Conservation (phyloP, 2,113 vertebrate species). For the Charina bottae region DNA sequence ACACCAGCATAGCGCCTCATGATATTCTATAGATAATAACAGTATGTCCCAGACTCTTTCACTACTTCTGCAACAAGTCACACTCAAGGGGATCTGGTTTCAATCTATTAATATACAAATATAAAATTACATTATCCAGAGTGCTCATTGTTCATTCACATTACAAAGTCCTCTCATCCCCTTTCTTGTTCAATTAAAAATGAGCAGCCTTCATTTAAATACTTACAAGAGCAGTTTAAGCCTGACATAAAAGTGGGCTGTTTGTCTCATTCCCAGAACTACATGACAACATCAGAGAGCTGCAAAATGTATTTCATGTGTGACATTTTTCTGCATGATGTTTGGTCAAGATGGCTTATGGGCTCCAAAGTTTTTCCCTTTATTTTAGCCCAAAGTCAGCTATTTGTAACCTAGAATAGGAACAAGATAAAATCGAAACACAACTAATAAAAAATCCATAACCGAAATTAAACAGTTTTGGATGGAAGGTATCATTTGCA, state of each 20-base stretch:
- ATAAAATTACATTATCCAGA: neutral
- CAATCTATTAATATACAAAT: neutral
- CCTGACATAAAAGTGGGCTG: neutral
- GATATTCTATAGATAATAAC: neutral
- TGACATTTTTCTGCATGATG: neutral
- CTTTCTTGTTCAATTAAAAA: neutral
- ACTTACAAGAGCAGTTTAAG: neutral
- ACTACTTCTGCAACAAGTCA: neutral
- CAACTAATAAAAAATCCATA: neutral
- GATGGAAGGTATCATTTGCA: neutral
- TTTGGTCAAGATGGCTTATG: neutral
- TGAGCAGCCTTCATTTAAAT: neutral
- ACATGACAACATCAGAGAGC: slow-evolving; percentile 17
- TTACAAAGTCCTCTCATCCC: neutral
- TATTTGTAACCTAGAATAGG: neutral
- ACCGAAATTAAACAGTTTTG: neutral
- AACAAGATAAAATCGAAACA: neutral
- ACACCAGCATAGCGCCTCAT: neutral
- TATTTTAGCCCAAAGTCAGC: neutral
- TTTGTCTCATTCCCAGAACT: slow-evolving; percentile 21
- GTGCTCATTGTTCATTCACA: neutral
- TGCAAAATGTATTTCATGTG: neutral
- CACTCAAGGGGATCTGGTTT: neutral
- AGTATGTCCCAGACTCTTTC: neutral
- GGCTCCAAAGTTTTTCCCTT: neutral